phyloP scores from a whole-genome alignment of 2,888 invertebrate genomes.

The Campoletis raptor region DNA sequence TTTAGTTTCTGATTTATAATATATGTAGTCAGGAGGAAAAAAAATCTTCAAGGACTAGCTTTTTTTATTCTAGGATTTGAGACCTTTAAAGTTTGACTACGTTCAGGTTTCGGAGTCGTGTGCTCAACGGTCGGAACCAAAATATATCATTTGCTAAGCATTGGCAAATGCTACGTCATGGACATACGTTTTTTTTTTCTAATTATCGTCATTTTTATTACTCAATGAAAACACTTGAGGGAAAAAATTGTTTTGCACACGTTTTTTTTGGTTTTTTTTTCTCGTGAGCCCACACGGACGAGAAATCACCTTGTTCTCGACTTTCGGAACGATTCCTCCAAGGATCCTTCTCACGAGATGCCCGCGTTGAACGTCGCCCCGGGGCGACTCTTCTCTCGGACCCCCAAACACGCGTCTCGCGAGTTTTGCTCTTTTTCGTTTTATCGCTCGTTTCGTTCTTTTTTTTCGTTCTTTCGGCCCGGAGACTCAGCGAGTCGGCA shows the following conservation, averaged over 20 bases:
- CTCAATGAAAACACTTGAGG: background rate
- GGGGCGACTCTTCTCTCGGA: conserved; percentile 38
- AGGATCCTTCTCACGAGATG: conserved; percentile 58
- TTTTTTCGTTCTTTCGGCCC: conserved; percentile 64
- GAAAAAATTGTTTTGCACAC: conserved; percentile 5
- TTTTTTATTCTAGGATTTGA: conserved; percentile 5
- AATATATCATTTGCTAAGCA: background rate
- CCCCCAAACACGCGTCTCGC: conserved; percentile 55
- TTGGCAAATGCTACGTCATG: background rate
- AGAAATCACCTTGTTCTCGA: conserved; percentile 29
- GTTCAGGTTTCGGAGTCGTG: background rate
- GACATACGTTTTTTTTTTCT: background rate
- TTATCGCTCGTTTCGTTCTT: conserved; percentile 57
- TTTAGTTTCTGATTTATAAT: conserved; percentile 34
- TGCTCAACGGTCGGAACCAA: background rate
- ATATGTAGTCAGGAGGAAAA: background rate
- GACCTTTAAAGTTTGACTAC: background rate
- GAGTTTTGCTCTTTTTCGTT: conserved; percentile 45
- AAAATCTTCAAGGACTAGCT: conserved; percentile 12
- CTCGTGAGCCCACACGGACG: conserved; percentile 21
- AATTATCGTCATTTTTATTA: background rate
- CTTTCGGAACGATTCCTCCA: conserved; percentile 45
- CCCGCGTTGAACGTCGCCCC: conserved; percentile 42
- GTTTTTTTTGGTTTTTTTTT: background rate
- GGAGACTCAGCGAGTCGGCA: conserved; percentile 71